phyloP scores from a whole-genome alignment of 2,113 vertebrate genomes.

The Hypomesus transpacificus region DNA sequence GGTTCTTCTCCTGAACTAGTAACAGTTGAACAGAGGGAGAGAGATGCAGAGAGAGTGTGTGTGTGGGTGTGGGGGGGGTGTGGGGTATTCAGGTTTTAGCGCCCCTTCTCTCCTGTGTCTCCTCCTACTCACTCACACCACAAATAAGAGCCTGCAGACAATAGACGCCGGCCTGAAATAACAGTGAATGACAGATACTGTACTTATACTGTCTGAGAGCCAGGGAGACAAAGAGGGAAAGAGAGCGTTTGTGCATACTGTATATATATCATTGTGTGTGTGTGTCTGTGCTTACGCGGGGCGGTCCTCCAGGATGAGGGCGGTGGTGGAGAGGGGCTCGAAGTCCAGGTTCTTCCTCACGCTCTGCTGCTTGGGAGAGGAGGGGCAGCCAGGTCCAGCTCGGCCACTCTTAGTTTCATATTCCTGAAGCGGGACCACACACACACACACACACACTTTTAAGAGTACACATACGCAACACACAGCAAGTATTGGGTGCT shows the following conservation, averaged over 20 bases:
- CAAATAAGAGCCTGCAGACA: too few relatives aligned
- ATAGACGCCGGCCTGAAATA: too few relatives aligned
- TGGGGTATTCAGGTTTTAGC: background rate
- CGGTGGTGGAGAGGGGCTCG: conserved; percentile 95
- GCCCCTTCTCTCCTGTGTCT: too few relatives aligned
- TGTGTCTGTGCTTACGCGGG: conserved; percentile 79
- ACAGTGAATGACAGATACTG: too few relatives aligned
- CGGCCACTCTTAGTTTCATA: conserved; percentile 89
- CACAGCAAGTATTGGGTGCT: conserved; percentile 1
- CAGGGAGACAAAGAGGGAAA: background rate
- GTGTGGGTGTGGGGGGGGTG: background rate
- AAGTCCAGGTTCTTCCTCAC: conserved; percentile 93
- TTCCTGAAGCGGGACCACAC: conserved; percentile 73
- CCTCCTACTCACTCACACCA: too few relatives aligned
- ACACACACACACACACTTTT: conserved; percentile 4
- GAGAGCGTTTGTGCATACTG: conserved; percentile 16
- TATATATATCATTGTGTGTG: background rate
- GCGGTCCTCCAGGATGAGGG: conserved; percentile 91
- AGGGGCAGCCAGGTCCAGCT: conserved; percentile 76
- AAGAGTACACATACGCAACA: conserved; percentile 5
- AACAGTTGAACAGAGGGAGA: too few relatives aligned
- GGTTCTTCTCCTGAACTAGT: too few relatives aligned
- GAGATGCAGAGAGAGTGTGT: background rate
- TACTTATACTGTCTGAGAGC: background rate
- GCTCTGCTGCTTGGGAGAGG: conserved; percentile 85